Conservation (phyloP, 2,797 vertebrate genomes). For the Argyrosomus regius region DNA sequence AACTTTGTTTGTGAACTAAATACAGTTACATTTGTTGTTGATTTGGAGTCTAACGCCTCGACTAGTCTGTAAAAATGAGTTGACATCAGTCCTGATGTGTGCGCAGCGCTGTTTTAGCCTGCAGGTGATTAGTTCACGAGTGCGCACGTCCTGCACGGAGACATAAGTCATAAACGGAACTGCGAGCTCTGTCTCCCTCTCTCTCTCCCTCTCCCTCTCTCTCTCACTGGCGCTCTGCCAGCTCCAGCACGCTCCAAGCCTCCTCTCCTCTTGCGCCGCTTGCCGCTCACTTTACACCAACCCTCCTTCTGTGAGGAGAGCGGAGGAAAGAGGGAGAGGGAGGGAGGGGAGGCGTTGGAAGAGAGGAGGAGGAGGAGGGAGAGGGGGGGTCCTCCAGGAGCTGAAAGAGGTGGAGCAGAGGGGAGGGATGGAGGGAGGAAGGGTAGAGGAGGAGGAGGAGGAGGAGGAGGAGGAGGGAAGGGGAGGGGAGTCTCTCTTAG, state of each 20-base stretch:
- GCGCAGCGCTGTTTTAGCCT: conserved; percentile 14
- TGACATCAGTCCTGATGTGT: neutral
- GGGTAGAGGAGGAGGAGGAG: conserved; percentile 32
- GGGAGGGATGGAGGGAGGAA: conserved; percentile 36
- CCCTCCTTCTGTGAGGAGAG: conserved; percentile 64
- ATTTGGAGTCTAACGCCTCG: neutral
- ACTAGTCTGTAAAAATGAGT: neutral
- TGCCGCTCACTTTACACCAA: conserved; percentile 86
- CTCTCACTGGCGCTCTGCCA: conserved; percentile 78
- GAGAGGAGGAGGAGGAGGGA: neutral
- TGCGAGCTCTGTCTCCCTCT: conserved; percentile 33
- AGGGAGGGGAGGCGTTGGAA: neutral
- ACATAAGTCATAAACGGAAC: conserved; percentile 62
- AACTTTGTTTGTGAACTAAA: neutral
- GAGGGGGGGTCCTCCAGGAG: conserved; percentile 68
- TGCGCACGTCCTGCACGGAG: conserved; percentile 65
- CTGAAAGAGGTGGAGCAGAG: conserved; percentile 78
- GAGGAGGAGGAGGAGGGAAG: conserved; percentile 24
- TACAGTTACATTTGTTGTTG: neutral
- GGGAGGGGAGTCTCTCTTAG: conserved; percentile 62
- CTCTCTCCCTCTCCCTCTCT: neutral
- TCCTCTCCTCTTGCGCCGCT: conserved; percentile 78
- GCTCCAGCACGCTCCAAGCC: conserved; percentile 89
- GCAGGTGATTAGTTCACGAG: conserved; percentile 74
- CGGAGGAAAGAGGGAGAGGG: conserved; percentile 25